A percentile compares a stretch with the other conserved stretches of the same genome.
Conservation (phyloP, 2,888 invertebrate species). For the Parnassius orleans region DNA sequence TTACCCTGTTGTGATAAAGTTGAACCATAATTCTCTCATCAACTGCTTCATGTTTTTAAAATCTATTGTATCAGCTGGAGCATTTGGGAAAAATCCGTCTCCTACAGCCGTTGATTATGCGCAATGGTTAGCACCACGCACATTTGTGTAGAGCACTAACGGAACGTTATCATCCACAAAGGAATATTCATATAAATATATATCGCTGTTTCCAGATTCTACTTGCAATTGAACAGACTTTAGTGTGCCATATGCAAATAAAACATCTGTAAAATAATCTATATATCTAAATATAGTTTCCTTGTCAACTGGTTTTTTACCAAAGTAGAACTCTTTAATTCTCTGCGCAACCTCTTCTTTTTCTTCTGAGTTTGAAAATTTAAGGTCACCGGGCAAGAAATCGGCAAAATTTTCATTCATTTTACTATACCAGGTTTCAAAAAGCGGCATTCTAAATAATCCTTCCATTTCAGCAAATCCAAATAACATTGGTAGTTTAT, state of each 20-base stretch:
- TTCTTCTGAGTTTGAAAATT: constrained; percentile 43
- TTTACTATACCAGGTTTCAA: constrained; percentile 41
- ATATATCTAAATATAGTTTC: constrained; percentile 43
- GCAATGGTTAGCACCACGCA: constrained; percentile 39
- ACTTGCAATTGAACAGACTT: constrained; percentile 40
- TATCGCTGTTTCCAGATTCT: constrained; percentile 44
- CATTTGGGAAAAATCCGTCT: constrained; percentile 25
- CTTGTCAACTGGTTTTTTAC: constrained; percentile 37
- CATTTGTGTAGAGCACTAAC: constrained; percentile 37
- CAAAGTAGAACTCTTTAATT: constrained; percentile 46
- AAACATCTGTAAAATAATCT: constrained; percentile 57
- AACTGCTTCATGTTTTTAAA: constrained; percentile 36
- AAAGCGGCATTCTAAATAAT: constrained; percentile 33
- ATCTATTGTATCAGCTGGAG: constrained; percentile 29
- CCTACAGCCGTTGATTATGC: constrained; percentile 40
- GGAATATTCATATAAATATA: constrained; percentile 52
- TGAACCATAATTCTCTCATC: constrained; percentile 47
- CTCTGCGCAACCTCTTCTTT: constrained; percentile 40
- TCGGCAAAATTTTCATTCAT: constrained; percentile 54
- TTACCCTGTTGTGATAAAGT: constrained; percentile 48
- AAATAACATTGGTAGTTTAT: constrained; percentile 47
- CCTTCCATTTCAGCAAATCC: constrained; percentile 51
- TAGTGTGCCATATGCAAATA: constrained; percentile 42
- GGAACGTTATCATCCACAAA: constrained; percentile 42
- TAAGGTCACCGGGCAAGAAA: constrained; percentile 49